Conservation (phyloP, 2,888 invertebrate species). For the Tipula lateralis region DNA sequence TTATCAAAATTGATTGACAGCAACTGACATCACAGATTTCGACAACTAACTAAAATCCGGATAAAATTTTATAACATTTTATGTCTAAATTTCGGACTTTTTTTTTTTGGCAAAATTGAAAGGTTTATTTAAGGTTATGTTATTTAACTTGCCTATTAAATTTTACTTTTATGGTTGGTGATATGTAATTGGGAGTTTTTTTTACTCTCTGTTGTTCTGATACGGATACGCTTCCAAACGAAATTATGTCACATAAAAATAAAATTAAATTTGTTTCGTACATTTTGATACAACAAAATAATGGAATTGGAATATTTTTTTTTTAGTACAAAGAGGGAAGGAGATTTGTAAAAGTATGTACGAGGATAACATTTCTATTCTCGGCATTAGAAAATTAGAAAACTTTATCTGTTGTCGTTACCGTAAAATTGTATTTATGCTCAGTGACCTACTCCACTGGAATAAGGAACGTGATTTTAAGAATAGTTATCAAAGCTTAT, state of each 20-base stretch:
- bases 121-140: neutral
- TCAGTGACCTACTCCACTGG: neutral
- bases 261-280: neutral
- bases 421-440: neutral
- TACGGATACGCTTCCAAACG: neutral
- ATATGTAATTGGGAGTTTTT: neutral
- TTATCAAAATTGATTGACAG: conserved; percentile 5
- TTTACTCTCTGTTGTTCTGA: neutral
- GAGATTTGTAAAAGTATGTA: neutral
- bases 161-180: neutral
- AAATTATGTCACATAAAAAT: conserved; percentile 6
- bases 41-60: neutral
- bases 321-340: neutral
- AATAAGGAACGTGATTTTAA: neutral
- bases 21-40: neutral
- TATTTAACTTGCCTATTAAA: neutral
- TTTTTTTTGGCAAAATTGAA: neutral
- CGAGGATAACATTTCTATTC: neutral
- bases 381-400: neutral
- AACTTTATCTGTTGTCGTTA: neutral
- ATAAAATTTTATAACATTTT: neutral
- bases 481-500: neutral
- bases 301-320: neutral
- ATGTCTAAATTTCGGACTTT: neutral
- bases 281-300: neutral